A percentile compares a stretch with the other conserved stretches of the same genome.
Conservation (phyloP, 1,140 invertebrate genomes). For the Leptinotarsa defecta region DNA sequence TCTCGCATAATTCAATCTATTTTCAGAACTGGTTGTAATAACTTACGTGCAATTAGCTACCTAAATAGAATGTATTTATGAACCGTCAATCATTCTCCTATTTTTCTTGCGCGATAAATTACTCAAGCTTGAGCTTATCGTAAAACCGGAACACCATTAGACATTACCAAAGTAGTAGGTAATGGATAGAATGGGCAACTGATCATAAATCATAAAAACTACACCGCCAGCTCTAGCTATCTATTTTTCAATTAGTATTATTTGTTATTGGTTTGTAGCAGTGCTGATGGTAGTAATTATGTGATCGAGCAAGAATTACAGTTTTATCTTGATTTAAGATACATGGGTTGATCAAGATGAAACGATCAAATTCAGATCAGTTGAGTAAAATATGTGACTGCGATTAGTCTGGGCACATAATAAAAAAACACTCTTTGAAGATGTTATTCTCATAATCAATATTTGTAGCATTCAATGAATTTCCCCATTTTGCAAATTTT, state of each 20-base stretch:
- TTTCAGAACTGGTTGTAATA: conserved; percentile 6
- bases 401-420: neutral
- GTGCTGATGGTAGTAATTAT: conserved; percentile 6
- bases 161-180: neutral
- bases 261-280: neutral
- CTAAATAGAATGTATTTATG: neutral
- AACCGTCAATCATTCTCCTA: conserved; percentile 2
- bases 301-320: neutral
- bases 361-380: too few relatives aligned
- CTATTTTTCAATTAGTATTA: neutral
- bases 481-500: too few relatives aligned
- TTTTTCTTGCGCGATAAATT: neutral
- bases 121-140: neutral
- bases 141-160: neutral
- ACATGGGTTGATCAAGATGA: neutral
- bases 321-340: neutral
- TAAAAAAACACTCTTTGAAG: neutral
- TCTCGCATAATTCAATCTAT: neutral
- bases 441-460: too few relatives aligned
- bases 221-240: neutral
- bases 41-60: conserved; percentile 6
- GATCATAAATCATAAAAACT: conserved; percentile 4
- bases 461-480: too few relatives aligned
- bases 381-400: neutral
- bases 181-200: neutral